Base-by-base conservation (phyloP, 2,888 invertebrate species). In the Orthonevra nobilis region DNA sequence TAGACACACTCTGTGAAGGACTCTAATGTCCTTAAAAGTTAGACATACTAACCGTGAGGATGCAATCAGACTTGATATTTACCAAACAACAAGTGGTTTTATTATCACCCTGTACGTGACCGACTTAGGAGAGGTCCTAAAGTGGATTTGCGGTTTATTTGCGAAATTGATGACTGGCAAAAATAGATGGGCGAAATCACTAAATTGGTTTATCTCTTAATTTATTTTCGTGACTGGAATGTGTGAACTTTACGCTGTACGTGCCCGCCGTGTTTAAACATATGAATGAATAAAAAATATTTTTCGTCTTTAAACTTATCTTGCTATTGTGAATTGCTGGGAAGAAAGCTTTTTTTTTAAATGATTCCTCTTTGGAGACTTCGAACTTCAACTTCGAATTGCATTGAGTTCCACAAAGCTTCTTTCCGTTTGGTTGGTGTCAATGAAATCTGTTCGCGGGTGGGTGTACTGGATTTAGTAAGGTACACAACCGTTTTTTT, bases 11-110 rank as follows among this genome's bases (percentile, higher is more conserved):
- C 30, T 12, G n/a, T 3, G 15, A 34, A 44, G 12, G 23, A 54
- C 23, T 64, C 6, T 60, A 58, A 48, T 50, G 23, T 12, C 44
- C 58, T 50, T 60, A 42, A 58, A 48, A 58, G 50, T 58, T 58
- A 28, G 15, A 26, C 4, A 38, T 40, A 58, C 48, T 50, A 42
- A 4, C 20, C 32, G n/a, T 26, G 38, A 42, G 14, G n/a, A n/a
- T n/a, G n/a, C n/a, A n/a, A n/a, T n/a, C n/a, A n/a, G n/a, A n/a
- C n/a, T n/a, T n/a, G n/a, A n/a, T 23, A 42, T 32, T 23, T 23
- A 32, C n/a, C 12, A 15, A 60, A 44, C 44, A n/a, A n/a, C 34
- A 15, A 17, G n/a, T 42, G 15, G 44, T 23, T 6, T n/a, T 19
- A 10, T 15, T 19, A 32, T 26, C 26, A 7, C 10, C 7, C 26